Conservation (phyloP, 2,113 vertebrate genomes). For the Tupaia chinensis region DNA sequence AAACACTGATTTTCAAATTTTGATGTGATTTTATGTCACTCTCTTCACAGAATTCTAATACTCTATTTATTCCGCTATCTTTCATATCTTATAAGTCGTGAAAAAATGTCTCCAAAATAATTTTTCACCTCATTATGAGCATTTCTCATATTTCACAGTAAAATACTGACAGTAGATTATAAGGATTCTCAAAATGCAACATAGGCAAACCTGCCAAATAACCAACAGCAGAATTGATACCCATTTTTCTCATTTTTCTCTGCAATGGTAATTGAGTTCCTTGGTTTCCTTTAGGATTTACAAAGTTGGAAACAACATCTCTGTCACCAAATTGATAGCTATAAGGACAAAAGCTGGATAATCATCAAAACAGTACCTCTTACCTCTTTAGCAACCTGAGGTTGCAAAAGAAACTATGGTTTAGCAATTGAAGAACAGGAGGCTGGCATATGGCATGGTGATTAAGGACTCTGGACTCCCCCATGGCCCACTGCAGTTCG, state of each 20-base stretch:
- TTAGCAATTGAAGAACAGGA: neutral
- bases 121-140: neutral
- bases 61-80: too few species aligned
- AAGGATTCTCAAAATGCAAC: neutral
- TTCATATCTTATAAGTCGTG: neutral
- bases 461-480: too few species aligned
- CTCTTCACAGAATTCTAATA: neutral
- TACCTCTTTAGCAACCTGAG: neutral
- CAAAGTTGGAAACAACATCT: neutral
- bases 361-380: neutral
- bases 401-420: neutral
- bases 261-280: neutral
- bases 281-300: neutral
- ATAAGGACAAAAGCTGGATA: neutral
- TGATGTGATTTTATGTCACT: neutral
- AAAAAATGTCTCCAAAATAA: neutral
- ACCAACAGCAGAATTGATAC: neutral
- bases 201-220: neutral
- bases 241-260: neutral
- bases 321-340: neutral
- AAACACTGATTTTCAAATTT: neutral
- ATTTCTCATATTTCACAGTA: neutral
- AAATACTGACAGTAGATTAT: neutral
- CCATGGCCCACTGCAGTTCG: too few species aligned
- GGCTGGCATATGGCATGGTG: too few species aligned